Conservation (phyloP, 2,797 vertebrate genomes). For the Thamnophis elegans region DNA sequence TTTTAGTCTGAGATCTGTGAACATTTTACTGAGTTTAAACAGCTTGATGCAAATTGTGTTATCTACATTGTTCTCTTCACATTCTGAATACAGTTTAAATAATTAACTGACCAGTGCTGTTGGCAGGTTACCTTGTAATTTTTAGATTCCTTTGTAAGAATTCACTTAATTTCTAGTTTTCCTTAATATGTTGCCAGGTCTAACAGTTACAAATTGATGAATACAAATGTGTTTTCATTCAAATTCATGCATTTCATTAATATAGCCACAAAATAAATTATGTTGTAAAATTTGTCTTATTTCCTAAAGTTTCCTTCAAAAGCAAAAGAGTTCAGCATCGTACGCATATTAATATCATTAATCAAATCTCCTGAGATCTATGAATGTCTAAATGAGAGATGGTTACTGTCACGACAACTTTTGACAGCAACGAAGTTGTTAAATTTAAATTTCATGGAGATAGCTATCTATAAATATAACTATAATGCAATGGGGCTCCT, state of each 20-base stretch:
- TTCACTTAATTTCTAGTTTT: background rate
- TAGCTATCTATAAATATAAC: background rate
- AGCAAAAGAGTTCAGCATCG: background rate
- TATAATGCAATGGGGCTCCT: background rate
- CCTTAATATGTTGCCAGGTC: background rate
- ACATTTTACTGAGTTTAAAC: background rate
- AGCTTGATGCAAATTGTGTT: background rate
- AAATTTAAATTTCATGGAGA: too few relatives aligned
- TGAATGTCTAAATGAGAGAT: background rate
- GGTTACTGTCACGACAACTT: background rate
- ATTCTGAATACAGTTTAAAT: background rate
- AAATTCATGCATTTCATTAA: background rate
- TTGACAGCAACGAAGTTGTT: background rate
- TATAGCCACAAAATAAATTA: background rate
- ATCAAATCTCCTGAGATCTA: background rate
- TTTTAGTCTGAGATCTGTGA: background rate
- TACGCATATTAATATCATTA: background rate
- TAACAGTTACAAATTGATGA: background rate
- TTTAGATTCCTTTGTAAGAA: background rate
- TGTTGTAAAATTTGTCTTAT: background rate
- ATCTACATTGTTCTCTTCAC: background rate
- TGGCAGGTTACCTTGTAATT: background rate
- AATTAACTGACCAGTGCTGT: background rate
- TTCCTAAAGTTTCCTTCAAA: background rate
- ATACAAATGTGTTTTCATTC: background rate